phyloP scores from a whole-genome alignment of 2,888 invertebrate species.

The Linnaemya vulpina region DNA sequence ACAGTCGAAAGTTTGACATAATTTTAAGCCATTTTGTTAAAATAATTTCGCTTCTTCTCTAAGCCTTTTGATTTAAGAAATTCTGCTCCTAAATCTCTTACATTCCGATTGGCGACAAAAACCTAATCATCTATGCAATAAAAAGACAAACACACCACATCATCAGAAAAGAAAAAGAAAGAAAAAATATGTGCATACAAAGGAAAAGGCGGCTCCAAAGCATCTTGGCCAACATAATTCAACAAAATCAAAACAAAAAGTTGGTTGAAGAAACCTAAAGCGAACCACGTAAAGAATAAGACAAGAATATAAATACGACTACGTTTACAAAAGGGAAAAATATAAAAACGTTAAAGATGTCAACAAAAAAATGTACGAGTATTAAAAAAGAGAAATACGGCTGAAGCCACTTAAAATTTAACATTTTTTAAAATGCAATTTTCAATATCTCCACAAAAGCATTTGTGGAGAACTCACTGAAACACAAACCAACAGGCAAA shows the following conservation, averaged over 20 bases:
- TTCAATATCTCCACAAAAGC: conserved; percentile 54
- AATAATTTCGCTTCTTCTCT: not conserved
- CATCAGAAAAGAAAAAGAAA: conserved; percentile 32
- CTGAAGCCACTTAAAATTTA: conserved; percentile 71
- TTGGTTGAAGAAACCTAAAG: conserved; percentile 18
- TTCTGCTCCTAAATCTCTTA: conserved; percentile 57
- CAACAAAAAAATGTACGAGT: conserved; percentile 33
- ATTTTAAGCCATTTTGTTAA: conserved; percentile 54
- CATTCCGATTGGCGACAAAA: conserved; percentile 74
- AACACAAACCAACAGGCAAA: not conserved
- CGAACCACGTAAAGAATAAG: conserved; percentile 51
- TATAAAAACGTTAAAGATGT: conserved; percentile 50
- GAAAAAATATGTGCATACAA: conserved; percentile 62
- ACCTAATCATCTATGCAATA: conserved; percentile 71
- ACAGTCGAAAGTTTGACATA: not conserved
- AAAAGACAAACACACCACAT: conserved; percentile 17
- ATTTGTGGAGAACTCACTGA: conserved; percentile 42
- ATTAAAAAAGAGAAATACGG: conserved; percentile 46
- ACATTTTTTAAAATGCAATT: conserved; percentile 71
- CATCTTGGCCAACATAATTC: conserved; percentile 63
- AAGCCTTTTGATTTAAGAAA: conserved; percentile 36
- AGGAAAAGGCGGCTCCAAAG: conserved; percentile 73
- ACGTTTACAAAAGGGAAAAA: not conserved
- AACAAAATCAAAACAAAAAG: conserved; percentile 42
- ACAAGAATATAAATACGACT: conserved; percentile 34